Evolutionary conservation across 1,140 invertebrate genomes (phyloP), one percentile per base, ranked within the genome.

Genomic region (Penaeus vannamei): DNA sequence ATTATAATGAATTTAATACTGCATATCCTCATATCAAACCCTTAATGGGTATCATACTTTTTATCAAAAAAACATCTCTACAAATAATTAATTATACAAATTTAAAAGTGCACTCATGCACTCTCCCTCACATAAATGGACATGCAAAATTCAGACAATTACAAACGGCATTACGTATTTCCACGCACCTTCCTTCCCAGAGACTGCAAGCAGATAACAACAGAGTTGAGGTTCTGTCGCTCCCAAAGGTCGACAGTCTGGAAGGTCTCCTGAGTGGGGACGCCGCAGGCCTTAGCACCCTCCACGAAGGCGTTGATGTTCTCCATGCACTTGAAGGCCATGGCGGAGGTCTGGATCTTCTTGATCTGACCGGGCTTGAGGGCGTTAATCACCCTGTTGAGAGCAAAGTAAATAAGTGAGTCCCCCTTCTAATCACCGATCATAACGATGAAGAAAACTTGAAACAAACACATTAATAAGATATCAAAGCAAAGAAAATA

Each of bases 261-360:
- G 95, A 99, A 99, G 60, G 97, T 97, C 93, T 99, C 98, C 93
- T 98, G 97, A 46, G 97, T 95, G 32, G 97, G 97, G 3, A 99
- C 98, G 53, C 98, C 98, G 87, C 99, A 95, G n/a, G 94, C 94
- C 92, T 95, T 96, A 64, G 97, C 97, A 14, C 96, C 96, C 91
- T 96, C 96, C 85, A 99, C 94, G 94, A 99, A 99, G 14, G 95
- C 95, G 92, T 99, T 98, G 90, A 99, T 99, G 93, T 99, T 99
- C 94, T 99, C 98, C 98, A 99, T 99, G 93, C 97, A 98, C 92
- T 98, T 98, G 94, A 99, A 99, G n/a, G 98, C 97, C 96, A 98
- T 97, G 92, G 94, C 95, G 61, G 95, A 96, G 91, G 95, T 95
- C 93, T 98, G 98, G 89, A 98, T 95, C 94, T 98, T 98, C 94